These are phyloP conservation scores for Diarsia brunnea DNA, from an alignment of 2,888 invertebrate genomes.

Conservation along the genomic window DNA sequence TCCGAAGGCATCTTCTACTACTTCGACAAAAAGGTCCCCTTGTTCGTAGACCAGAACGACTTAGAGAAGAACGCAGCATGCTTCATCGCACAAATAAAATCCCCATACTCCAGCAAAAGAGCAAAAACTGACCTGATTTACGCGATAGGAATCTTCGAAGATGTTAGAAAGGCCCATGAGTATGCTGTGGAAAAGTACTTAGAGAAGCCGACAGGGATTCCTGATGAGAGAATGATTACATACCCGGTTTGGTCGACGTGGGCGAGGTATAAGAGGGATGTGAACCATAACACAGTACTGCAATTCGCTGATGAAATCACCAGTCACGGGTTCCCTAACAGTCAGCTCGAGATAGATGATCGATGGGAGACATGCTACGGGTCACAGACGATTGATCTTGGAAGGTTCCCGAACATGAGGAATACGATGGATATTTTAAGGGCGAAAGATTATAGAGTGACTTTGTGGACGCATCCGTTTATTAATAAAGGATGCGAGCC, in stretches of 20 bases:
- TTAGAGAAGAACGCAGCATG: slow-evolving; percentile 85
- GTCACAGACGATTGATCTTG: slow-evolving; percentile 86
- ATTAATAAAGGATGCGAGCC: slow-evolving; percentile 91
- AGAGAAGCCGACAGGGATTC: slow-evolving; percentile 90
- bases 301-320: slow-evolving; percentile 89
- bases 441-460: slow-evolving; percentile 89
- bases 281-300: slow-evolving; percentile 88
- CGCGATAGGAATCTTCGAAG: slow-evolving; percentile 91
- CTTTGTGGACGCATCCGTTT: slow-evolving; percentile 92
- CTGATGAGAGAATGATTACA: slow-evolving; percentile 89
- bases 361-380: slow-evolving; percentile 92
- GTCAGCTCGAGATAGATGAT: slow-evolving; percentile 92
- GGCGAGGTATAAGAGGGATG: slow-evolving; percentile 90
- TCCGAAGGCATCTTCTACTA: slow-evolving; percentile 92
- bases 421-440: slow-evolving; percentile 83
- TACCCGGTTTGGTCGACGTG: slow-evolving; percentile 93
- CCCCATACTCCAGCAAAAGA: slow-evolving; percentile 87
- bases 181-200: slow-evolving; percentile 91
- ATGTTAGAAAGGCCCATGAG: slow-evolving; percentile 91
- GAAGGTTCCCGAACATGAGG: slow-evolving; percentile 90
- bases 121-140: slow-evolving; percentile 88
- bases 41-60: slow-evolving; percentile 92
- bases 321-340: slow-evolving; percentile 87
- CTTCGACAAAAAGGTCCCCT: slow-evolving; percentile 91
- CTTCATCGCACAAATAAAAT: slow-evolving; percentile 86